phyloP scores from a whole-genome alignment of 1,140 invertebrate species.

The Temnothorax nylanderi region DNA sequence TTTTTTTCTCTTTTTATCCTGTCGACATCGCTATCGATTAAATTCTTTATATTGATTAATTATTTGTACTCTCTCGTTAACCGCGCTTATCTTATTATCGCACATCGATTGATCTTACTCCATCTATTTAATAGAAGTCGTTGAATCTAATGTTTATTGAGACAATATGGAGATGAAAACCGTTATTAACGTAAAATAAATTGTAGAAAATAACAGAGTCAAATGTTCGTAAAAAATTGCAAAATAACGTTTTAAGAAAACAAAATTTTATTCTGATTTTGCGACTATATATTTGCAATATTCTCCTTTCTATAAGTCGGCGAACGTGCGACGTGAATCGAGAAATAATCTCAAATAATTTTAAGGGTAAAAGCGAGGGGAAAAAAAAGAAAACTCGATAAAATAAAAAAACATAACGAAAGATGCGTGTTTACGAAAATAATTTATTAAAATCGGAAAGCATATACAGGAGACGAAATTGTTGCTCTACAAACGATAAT shows the following conservation, averaged over 20 bases:
- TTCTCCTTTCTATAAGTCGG: background rate
- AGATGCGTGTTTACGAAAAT: conserved; percentile 32
- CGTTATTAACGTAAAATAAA: conserved; percentile 9
- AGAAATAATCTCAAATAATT: background rate
- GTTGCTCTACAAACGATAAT: conserved; percentile 1
- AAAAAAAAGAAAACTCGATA: conserved; percentile 5
- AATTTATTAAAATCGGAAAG: conserved; percentile 49
- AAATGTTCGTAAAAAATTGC: background rate
- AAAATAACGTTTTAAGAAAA: conserved; percentile 1
- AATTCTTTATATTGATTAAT: conserved; percentile 53
- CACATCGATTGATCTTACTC: conserved; percentile 37
- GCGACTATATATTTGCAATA: background rate
- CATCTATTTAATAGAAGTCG: conserved; percentile 33
- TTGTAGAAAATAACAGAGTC: background rate
- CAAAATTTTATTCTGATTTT: background rate
- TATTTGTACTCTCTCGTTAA: conserved; percentile 61
- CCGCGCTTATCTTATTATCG: conserved; percentile 36
- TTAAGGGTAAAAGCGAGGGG: background rate
- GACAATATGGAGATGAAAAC: background rate
- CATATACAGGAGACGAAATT: conserved; percentile 28
- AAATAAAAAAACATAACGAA: conserved; percentile 23
- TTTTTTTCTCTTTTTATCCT: conserved; percentile 12
- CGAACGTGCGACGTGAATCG: background rate
- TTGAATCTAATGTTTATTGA: conserved; percentile 25
- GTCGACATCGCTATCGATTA: conserved; percentile 38